Evolutionary conservation across 2,888 invertebrate species (phyloP).

Genomic region (Alloscopus bannaensis): DNA sequence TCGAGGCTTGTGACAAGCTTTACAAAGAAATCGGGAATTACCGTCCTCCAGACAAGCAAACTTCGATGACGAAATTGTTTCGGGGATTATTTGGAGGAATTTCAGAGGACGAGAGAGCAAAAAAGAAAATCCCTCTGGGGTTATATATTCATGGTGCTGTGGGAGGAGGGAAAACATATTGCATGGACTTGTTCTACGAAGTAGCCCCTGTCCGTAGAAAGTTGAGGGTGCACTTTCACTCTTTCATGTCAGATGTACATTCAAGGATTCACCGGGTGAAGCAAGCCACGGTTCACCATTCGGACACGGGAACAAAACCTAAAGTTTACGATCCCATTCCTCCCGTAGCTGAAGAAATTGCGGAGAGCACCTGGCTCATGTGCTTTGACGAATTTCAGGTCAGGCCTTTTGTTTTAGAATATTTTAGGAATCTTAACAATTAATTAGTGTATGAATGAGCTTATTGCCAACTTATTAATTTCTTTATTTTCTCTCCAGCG

Average conservation of each 20-base stretch:
- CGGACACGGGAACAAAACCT: constrained; percentile 77
- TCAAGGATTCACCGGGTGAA: constrained; percentile 91
- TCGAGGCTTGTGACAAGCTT: constrained; percentile 83
- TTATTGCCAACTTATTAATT: no score
- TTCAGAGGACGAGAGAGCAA: constrained; percentile 73
- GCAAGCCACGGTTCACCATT: constrained; percentile 78
- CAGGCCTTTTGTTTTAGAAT: constrained; percentile 40
- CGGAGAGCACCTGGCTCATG: constrained; percentile 90
- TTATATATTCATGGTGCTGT: constrained; percentile 90
- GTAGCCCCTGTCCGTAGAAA: constrained; percentile 79
- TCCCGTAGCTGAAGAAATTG: constrained; percentile 92
- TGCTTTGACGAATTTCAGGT: constrained; percentile 99
- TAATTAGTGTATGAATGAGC: background rate
- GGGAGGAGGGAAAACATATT: constrained; percentile 98
- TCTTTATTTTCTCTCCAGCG: no score
- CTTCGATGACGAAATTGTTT: constrained; percentile 75
- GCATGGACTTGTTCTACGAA: constrained; percentile 98
- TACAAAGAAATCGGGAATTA: constrained; percentile 81
- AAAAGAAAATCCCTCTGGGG: constrained; percentile 81
- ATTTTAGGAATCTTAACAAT: background rate
- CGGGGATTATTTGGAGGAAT: constrained; percentile 72
- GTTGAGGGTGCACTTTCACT: constrained; percentile 93
- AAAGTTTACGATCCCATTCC: constrained; percentile 94
- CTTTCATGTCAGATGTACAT: constrained; percentile 98
- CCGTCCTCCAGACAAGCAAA: constrained; percentile 76